These are phyloP conservation scores for Colistium nudipinnis DNA, from an alignment of 2,113 vertebrate genomes.

Conservation along the genomic window DNA sequence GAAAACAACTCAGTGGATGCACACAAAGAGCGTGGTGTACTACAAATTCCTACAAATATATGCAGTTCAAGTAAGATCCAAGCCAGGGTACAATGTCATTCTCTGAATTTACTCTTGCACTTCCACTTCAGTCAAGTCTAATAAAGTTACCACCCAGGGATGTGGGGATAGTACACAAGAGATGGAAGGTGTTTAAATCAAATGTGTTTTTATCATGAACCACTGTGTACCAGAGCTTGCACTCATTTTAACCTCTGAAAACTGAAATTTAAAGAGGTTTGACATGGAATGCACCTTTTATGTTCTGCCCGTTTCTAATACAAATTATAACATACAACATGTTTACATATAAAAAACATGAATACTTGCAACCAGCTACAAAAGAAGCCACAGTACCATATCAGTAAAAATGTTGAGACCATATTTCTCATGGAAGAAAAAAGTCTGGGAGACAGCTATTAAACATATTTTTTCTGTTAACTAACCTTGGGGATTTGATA, in stretches of 20 bases:
- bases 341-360: constrained; percentile 9
- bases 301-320: not conserved
- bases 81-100: constrained; percentile 1
- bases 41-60: constrained; percentile 23
- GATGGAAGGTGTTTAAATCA: not conserved
- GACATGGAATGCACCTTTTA: not conserved
- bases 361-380: constrained; percentile 22
- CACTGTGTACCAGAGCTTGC: not conserved
- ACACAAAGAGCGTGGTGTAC: constrained; percentile 28
- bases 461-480: not conserved
- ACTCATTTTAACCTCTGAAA: not conserved
- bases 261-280: not conserved
- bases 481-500: not conserved
- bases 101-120: not conserved
- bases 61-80: constrained; percentile 49
- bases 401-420: not conserved
- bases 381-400: constrained; percentile 26
- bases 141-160: not conserved
- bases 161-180: not conserved
- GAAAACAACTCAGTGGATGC: constrained; percentile 23
- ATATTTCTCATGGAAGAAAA: not conserved
- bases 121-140: not conserved
- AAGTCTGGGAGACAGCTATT: constrained; percentile 1
- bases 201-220: not conserved
- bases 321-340: constrained; percentile 18